These are phyloP conservation scores for Thamnophis sirtalis DNA, from an alignment of 2,113 vertebrate genomes.

Conservation along the genomic window DNA sequence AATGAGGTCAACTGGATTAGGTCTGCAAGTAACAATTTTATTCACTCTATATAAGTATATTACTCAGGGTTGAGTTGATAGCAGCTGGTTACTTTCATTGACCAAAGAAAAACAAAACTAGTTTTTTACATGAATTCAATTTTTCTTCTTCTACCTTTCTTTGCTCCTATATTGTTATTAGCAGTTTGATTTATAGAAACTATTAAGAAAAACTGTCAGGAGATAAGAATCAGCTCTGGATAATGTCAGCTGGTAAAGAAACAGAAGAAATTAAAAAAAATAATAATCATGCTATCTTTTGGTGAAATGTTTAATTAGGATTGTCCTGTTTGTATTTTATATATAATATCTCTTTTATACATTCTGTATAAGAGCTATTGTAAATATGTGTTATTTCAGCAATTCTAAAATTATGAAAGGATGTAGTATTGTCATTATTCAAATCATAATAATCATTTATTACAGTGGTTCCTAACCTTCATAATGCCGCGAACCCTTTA, in stretches of 20 bases:
- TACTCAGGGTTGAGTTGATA: neutral
- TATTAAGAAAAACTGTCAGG: neutral
- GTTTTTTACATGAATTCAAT: neutral
- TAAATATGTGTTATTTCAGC: neutral
- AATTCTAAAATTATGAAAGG: neutral
- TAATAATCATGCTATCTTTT: neutral
- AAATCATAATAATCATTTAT: neutral
- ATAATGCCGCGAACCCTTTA: too few relatives aligned
- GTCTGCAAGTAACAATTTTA: neutral
- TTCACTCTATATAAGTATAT: neutral
- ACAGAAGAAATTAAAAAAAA: neutral
- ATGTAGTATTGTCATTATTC: neutral
- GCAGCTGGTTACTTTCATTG: neutral
- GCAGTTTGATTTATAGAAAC: neutral
- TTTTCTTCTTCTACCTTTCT: neutral
- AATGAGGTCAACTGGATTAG: neutral
- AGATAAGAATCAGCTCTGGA: neutral
- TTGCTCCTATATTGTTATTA: neutral
- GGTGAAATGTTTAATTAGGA: neutral
- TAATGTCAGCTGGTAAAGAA: neutral
- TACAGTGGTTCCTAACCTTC: too few relatives aligned
- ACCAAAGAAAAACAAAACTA: neutral
- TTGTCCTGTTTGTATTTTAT: neutral
- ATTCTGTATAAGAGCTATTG: neutral
- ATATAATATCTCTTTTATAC: neutral